These are phyloP conservation scores for Dorcus hopei DNA, from an alignment of 2,888 invertebrate genomes.

Conservation along the genomic window DNA sequence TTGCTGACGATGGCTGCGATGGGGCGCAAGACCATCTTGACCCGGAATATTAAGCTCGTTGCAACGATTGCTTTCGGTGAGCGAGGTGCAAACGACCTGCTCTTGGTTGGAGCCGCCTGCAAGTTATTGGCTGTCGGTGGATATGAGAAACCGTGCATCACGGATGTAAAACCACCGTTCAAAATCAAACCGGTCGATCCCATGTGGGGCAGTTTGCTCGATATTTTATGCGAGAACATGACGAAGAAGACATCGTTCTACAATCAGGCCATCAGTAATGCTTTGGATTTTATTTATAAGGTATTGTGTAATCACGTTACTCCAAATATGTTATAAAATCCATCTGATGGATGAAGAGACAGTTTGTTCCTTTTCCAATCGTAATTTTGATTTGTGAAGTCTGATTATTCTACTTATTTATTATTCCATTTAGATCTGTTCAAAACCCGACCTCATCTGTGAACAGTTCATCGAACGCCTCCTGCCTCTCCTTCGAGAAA, in stretches of 20 bases:
- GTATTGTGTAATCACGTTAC: conserved; percentile 20
- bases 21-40: conserved; percentile 41
- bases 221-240: conserved; percentile 49
- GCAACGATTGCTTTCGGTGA: conserved; percentile 67
- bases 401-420: no score
- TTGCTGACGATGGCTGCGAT: conserved; percentile 73
- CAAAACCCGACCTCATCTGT: conserved; percentile 55
- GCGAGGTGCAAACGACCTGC: conserved; percentile 52
- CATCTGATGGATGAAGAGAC: not conserved
- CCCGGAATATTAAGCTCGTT: conserved; percentile 71
- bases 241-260: conserved; percentile 51
- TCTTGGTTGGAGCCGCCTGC: conserved; percentile 59
- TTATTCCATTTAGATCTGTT: conserved; percentile 48
- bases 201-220: conserved; percentile 53
- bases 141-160: conserved; percentile 39
- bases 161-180: conserved; percentile 40
- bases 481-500: not conserved
- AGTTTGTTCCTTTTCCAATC: no score
- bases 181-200: conserved; percentile 51
- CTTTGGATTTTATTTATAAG: conserved; percentile 59
- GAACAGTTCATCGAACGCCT: conserved; percentile 35
- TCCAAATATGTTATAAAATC: not conserved
- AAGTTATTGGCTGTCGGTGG: conserved; percentile 55
- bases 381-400: no score
- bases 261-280: conserved; percentile 57